Conservation (phyloP, 2,113 vertebrate genomes). For the Calypte anna region DNA sequence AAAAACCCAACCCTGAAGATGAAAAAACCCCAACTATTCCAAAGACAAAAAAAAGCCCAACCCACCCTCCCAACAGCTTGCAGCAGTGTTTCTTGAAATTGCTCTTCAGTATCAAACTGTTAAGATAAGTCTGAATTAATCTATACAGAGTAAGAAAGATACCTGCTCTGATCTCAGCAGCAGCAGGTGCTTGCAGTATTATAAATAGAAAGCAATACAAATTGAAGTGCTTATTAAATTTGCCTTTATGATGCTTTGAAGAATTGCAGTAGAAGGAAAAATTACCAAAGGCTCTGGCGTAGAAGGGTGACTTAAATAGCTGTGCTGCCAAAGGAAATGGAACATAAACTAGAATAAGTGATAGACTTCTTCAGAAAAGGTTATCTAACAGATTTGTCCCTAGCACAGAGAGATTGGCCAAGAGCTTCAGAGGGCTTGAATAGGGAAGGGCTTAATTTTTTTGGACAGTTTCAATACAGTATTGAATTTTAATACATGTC, state of each 20-base stretch:
- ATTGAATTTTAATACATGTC: constrained; percentile 17
- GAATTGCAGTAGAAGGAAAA: constrained; percentile 41
- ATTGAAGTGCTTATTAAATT: constrained; percentile 56
- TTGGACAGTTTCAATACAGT: not conserved
- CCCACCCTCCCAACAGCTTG: not conserved
- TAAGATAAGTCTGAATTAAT: constrained; percentile 20
- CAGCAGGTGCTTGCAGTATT: constrained; percentile 43
- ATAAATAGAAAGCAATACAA: constrained; percentile 59
- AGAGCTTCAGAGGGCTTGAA: not conserved
- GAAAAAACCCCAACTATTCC: not conserved
- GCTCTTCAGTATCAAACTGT: not conserved
- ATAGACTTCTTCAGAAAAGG: not conserved
- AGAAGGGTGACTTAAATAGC: constrained; percentile 29
- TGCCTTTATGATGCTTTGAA: constrained; percentile 63
- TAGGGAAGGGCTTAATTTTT: not conserved
- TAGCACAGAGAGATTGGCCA: not conserved
- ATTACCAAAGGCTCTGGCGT: constrained; percentile 23
- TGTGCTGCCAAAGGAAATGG: constrained; percentile 4
- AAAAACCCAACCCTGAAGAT: not conserved
- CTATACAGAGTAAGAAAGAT: constrained; percentile 23
- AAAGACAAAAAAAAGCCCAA: not conserved
- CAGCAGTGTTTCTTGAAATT: not conserved
- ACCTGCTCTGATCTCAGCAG: not conserved
- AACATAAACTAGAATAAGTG: not conserved
- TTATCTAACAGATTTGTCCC: not conserved